Evolutionary conservation across 2,113 vertebrate species (phyloP).

Genomic region (Hydropotes inermis): DNA sequence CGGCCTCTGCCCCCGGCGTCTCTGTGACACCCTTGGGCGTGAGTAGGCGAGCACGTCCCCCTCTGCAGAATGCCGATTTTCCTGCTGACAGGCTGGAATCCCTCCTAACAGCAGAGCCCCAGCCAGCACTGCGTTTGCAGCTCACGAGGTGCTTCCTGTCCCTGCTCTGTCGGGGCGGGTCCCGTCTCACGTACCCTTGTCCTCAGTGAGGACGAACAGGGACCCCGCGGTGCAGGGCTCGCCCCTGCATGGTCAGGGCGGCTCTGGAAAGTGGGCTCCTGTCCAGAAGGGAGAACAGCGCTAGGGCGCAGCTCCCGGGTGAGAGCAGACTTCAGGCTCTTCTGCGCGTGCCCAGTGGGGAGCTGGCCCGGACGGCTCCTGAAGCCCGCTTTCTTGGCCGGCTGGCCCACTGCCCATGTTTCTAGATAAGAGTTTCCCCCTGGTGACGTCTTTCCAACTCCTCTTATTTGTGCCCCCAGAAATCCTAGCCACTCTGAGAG

Average conservation of each 20-base stretch:
- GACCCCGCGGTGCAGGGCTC: background rate
- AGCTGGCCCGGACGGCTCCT: background rate
- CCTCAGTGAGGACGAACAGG: background rate
- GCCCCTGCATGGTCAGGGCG: too few species aligned
- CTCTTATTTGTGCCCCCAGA: constrained; percentile 78
- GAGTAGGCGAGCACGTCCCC: background rate
- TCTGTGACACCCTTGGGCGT: background rate
- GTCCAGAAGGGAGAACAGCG: background rate
- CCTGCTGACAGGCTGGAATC: background rate
- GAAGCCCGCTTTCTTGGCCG: background rate
- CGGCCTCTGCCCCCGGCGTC: background rate
- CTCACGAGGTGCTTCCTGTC: background rate
- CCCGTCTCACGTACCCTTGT: background rate
- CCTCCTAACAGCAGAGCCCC: background rate
- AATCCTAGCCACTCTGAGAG: constrained; percentile 93
- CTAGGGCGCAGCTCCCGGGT: background rate
- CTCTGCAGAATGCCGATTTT: background rate
- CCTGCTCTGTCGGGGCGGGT: background rate
- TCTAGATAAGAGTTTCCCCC: background rate
- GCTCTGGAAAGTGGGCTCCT: background rate
- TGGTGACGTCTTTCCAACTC: background rate
- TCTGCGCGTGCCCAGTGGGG: background rate
- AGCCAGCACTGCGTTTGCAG: background rate
- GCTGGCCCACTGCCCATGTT: background rate
- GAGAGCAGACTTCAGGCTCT: background rate